A percentile compares a stretch with the other conserved stretches of the same genome.
Evolutionary conservation across 92 coral and sea anemone species (phyloP).

Genomic region (Epizoanthus rinbou): DNA sequence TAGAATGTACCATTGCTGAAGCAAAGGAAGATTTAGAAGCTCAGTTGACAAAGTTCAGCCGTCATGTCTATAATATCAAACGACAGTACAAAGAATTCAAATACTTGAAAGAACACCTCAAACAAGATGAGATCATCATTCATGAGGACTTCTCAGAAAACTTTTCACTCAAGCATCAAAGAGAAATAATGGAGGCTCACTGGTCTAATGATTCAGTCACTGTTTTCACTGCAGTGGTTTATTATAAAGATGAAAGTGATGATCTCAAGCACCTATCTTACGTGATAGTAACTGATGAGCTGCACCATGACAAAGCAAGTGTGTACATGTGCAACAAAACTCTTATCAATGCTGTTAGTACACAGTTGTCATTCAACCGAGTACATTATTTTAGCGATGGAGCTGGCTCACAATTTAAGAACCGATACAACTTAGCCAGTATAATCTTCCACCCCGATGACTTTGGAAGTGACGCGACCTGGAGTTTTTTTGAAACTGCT

Average conservation of each 20-base stretch:
- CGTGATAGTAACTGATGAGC: constrained; percentile 21
- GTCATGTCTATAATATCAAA: constrained; percentile 46
- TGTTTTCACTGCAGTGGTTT: constrained; percentile 34
- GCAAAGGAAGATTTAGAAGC: constrained; percentile 45
- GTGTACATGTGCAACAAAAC: constrained; percentile 35
- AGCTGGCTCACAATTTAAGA: constrained; percentile 29
- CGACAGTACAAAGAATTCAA: constrained; percentile 40
- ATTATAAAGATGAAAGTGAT: constrained; percentile 1
- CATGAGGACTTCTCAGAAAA: constrained; percentile 44
- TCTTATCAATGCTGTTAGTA: constrained; percentile 20
- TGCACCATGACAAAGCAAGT: constrained; percentile 25
- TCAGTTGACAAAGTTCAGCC: constrained; percentile 42
- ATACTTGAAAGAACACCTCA: not conserved
- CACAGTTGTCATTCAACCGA: constrained; percentile 3
- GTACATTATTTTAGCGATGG: constrained; percentile 30
- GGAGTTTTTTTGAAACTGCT: constrained; percentile 59
- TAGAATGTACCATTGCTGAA: constrained; percentile 45
- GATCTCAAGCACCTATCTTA: constrained; percentile 15
- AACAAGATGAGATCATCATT: constrained; percentile 23
- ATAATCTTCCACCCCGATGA: constrained; percentile 43
- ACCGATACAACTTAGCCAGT: not conserved
- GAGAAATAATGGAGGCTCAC: constrained; percentile 39
- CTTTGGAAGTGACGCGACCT: constrained; percentile 39
- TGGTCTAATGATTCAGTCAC: constrained; percentile 24
- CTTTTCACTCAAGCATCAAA: constrained; percentile 43